Evolutionary conservation across 2,888 invertebrate genomes (phyloP).

Genomic region (Panzeria rudis): DNA sequence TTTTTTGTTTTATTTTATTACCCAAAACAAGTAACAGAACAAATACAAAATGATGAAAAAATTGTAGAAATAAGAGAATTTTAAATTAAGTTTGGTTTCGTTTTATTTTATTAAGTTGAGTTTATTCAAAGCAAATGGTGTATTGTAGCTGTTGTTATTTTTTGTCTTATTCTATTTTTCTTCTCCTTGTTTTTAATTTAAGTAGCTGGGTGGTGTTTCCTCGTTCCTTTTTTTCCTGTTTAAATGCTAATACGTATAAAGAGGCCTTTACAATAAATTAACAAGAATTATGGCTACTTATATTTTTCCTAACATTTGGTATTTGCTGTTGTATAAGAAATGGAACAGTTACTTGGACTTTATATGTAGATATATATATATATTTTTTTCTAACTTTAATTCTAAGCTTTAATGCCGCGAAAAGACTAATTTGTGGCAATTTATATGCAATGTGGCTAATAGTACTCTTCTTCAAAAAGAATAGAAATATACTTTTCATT

Average conservation of each 20-base stretch:
- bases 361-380: slow-evolving; percentile 20
- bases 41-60: slow-evolving; percentile 26
- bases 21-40: slow-evolving; percentile 54
- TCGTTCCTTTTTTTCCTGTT: not conserved
- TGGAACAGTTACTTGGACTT: slow-evolving; percentile 21
- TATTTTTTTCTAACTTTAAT: slow-evolving; percentile 12
- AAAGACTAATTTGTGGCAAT: not conserved
- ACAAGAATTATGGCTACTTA: slow-evolving; percentile 70
- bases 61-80: slow-evolving; percentile 59
- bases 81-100: slow-evolving; percentile 64
- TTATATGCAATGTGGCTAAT: not conserved
- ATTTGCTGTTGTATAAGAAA: slow-evolving; percentile 31
- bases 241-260: slow-evolving; percentile 37
- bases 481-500: no score
- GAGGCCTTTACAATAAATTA: slow-evolving; percentile 70
- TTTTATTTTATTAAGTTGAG: slow-evolving; percentile 37
- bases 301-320: slow-evolving; percentile 45
- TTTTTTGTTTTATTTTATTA: slow-evolving; percentile 61
- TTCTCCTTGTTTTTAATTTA: slow-evolving; percentile 27
- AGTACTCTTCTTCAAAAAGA: not conserved
- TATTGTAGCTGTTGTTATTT: slow-evolving; percentile 24
- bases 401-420: not conserved
- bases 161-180: not conserved
- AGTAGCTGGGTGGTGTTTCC: slow-evolving; percentile 30
- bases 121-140: slow-evolving; percentile 62